A percentile compares a stretch with the other conserved stretches of the same genome.
Evolutionary conservation across 2,888 invertebrate genomes (phyloP).

Genomic region (Buathra laborator): DNA sequence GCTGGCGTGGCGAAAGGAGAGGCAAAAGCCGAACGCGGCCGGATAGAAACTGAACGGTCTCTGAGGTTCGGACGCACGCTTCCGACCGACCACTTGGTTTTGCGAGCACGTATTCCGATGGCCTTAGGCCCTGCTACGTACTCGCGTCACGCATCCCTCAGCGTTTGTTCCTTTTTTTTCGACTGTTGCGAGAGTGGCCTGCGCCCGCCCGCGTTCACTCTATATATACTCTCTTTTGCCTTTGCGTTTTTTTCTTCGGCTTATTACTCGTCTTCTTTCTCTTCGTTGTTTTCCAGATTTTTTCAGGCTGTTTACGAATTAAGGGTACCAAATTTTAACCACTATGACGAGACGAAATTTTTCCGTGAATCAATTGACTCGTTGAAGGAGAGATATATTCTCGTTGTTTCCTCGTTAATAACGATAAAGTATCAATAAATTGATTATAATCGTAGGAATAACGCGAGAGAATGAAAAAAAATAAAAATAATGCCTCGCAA

Average conservation of each 20-base stretch:
- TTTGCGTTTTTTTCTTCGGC: constrained; percentile 15
- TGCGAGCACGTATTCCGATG: constrained; percentile 75
- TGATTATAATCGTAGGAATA: neutral
- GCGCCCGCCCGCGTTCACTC: constrained; percentile 39
- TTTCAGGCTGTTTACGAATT: constrained; percentile 31
- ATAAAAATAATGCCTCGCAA: neutral
- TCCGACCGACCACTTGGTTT: constrained; percentile 73
- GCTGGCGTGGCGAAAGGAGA: constrained; percentile 34
- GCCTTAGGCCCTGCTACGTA: constrained; percentile 77
- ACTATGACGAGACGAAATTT: no score
- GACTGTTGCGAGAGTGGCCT: constrained; percentile 40
- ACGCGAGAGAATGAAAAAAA: neutral
- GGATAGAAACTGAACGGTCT: constrained; percentile 42
- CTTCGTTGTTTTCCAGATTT: constrained; percentile 19
- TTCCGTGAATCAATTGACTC: no score
- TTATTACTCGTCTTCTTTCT: constrained; percentile 41
- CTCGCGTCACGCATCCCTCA: constrained; percentile 77
- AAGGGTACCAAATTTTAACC: neutral
- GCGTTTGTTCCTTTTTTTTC: constrained; percentile 62
- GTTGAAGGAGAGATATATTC: no score
- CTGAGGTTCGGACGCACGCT: constrained; percentile 57
- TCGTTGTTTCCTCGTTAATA: no score
- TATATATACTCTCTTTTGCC: constrained; percentile 7
- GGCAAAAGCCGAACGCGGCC: constrained; percentile 17
- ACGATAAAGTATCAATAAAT: no score